Percentiles rank a stretch among this genome's conserved stretches.
Evolutionary conservation across 2,797 vertebrate species (phyloP).

Genomic region (Ptychadena robeensis): DNA sequence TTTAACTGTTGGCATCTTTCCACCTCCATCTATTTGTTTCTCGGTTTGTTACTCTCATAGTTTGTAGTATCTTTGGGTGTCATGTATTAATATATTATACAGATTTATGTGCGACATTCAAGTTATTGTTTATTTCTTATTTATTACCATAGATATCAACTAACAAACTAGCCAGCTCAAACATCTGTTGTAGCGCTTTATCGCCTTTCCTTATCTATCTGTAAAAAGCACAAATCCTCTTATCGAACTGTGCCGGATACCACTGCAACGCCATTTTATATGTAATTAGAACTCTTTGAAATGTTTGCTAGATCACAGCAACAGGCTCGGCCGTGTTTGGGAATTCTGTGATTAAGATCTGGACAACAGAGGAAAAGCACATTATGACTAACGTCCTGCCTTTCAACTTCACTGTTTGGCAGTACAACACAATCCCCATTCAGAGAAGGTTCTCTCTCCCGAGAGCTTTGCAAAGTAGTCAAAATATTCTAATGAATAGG

Average conservation of each 20-base stretch:
- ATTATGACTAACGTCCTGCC: constrained; percentile 55
- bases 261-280: constrained; percentile 5
- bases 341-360: constrained; percentile 55
- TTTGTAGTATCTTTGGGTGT: background rate
- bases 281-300: constrained; percentile 28
- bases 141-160: background rate
- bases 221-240: background rate
- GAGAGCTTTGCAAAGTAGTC: constrained; percentile 17
- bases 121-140: background rate
- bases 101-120: background rate
- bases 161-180: background rate
- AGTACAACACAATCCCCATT: constrained; percentile 2
- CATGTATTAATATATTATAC: background rate
- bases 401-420: constrained; percentile 38
- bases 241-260: background rate
- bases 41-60: background rate
- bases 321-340: constrained; percentile 19
- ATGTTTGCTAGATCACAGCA: constrained; percentile 16
- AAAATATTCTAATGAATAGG: constrained; percentile 12
- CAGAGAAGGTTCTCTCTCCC: constrained; percentile 5
- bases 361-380: constrained; percentile 42
- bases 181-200: background rate
- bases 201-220: background rate
- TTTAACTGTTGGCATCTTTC: background rate
- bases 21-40: background rate